Evolutionary conservation across 2,797 vertebrate genomes (phyloP).

Genomic region (Bovichtus variegatus): DNA sequence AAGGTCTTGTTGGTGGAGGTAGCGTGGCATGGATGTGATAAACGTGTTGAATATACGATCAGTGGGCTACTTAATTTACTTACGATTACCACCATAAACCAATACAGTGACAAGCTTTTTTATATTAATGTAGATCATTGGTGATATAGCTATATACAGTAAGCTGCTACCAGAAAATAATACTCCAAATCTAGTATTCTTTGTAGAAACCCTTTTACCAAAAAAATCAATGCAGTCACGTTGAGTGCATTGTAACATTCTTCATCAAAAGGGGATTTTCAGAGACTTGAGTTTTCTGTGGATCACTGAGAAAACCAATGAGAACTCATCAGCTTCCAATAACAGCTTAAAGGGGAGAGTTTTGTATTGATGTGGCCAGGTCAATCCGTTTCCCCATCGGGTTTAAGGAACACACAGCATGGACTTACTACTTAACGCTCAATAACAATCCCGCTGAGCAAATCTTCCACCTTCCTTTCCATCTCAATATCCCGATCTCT

Average conservation of each 20-base stretch:
- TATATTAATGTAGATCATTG: too few species aligned
- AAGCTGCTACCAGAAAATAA: too few species aligned
- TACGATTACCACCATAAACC: too few species aligned
- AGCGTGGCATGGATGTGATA: too few species aligned
- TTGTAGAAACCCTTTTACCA: neutral
- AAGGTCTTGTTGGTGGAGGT: too few species aligned
- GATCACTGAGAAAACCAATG: neutral
- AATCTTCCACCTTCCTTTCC: neutral
- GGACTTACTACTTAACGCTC: constrained; percentile 18
- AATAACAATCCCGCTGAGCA: constrained; percentile 18
- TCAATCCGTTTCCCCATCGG: constrained; percentile 12
- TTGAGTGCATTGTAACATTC: neutral
- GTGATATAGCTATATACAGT: too few species aligned
- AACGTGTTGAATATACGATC: too few species aligned
- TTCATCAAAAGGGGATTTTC: constrained; percentile 11
- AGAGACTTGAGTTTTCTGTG: neutral
- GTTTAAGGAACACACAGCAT: neutral
- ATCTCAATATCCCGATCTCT: neutral
- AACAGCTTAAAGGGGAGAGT: constrained; percentile 3
- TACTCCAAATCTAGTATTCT: too few species aligned
- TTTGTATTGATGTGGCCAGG: neutral
- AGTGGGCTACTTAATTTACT: too few species aligned
- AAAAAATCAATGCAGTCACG: neutral
- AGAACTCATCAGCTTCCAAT: neutral
- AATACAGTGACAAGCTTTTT: too few species aligned